phyloP scores from a whole-genome alignment of 2,888 invertebrate genomes.

The Clitarchus hookeri region DNA sequence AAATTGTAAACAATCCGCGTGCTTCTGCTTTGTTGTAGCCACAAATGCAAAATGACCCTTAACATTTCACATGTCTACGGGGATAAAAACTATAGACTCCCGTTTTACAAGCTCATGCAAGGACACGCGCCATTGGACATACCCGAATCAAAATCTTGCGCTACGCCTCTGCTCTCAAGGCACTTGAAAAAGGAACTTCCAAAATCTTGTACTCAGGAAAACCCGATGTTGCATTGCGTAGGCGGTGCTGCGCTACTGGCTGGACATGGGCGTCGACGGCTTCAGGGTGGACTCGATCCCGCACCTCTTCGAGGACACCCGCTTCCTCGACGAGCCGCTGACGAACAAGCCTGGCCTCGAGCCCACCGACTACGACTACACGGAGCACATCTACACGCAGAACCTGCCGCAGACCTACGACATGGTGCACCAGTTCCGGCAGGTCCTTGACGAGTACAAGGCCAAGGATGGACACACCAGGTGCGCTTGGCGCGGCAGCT shows the following conservation, averaged over 20 bases:
- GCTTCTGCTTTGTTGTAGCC: no score
- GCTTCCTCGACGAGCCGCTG: conserved; percentile 56
- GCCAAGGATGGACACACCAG: conserved; percentile 27
- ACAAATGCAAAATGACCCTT: no score
- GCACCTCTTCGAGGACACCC: conserved; percentile 43
- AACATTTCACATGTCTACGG: no score
- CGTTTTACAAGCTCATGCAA: no score
- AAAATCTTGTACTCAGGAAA: no score
- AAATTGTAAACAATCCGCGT: no score
- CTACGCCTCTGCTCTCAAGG: no score
- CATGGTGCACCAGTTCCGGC: conserved; percentile 61
- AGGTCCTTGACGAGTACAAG: conserved; percentile 57
- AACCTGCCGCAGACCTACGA: conserved; percentile 56
- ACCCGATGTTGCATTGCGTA: conserved; percentile 40
- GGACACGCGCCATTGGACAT: no score
- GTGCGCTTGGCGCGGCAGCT: conserved; percentile 11
- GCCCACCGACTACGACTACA: conserved; percentile 49
- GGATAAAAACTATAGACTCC: no score
- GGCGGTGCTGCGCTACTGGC: conserved; percentile 72
- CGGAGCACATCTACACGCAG: conserved; percentile 49
- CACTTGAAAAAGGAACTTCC: no score
- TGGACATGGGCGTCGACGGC: conserved; percentile 75
- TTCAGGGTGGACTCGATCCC: conserved; percentile 68
- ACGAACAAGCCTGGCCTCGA: conserved; percentile 47
- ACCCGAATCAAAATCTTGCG: no score